Evolutionary conservation across 2,113 vertebrate species (phyloP).

Genomic region (Anarrhichthys ocellatus): DNA sequence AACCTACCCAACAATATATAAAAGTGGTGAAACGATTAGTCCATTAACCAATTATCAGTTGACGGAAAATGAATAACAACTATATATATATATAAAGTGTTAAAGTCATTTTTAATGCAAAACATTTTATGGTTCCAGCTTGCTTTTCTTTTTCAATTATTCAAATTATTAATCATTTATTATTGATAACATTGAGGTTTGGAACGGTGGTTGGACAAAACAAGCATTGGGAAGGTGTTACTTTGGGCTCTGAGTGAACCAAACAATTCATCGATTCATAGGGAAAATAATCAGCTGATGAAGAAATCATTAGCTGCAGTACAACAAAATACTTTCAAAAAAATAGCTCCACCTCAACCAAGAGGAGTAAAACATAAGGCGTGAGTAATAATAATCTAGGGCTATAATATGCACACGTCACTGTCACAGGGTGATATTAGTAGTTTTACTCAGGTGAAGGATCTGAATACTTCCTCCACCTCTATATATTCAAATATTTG

Average conservation of each 20-base stretch:
- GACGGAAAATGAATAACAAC: no score
- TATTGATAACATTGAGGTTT: background rate
- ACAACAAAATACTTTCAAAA: background rate
- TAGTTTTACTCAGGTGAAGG: background rate
- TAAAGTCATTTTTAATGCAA: background rate
- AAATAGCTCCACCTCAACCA: slow-evolving; percentile 3
- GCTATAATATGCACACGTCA: background rate
- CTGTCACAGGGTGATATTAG: background rate
- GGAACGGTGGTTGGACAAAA: background rate
- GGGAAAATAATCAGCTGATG: background rate
- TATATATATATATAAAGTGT: no score
- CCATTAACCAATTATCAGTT: no score
- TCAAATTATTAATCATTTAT: background rate
- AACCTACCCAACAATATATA: background rate
- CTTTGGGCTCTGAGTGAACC: background rate
- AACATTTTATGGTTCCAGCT: background rate
- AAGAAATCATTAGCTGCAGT: background rate
- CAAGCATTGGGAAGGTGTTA: background rate
- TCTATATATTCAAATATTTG: background rate
- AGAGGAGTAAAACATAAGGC: background rate
- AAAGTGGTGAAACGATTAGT: background rate
- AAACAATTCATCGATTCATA: background rate
- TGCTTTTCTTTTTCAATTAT: background rate
- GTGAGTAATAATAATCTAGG: background rate
- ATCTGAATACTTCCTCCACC: background rate